phyloP scores from a whole-genome alignment of 2,113 vertebrate genomes.

The Paratilapia polleni region DNA sequence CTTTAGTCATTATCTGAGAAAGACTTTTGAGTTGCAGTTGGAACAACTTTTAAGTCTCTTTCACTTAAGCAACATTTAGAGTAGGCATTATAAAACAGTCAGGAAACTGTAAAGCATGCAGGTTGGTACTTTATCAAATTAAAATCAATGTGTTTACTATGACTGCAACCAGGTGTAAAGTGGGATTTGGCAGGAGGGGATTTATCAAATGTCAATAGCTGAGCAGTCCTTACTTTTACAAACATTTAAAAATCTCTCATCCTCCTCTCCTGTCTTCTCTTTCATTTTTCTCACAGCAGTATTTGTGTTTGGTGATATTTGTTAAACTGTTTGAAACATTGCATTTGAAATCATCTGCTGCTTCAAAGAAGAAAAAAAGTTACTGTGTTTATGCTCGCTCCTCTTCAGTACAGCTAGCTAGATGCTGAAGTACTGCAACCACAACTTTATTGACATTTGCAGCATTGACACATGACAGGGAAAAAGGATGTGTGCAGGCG shows the following conservation, averaged over 20 bases:
- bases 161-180: neutral
- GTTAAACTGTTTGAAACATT: neutral
- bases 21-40: neutral
- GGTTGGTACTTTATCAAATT: no score
- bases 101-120: no score
- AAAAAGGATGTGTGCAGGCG: neutral
- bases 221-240: neutral
- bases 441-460: neutral
- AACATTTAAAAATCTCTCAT: neutral
- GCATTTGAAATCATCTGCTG: neutral
- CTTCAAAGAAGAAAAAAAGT: rapidly evolving
- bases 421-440: rapidly evolving
- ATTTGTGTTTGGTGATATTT: neutral
- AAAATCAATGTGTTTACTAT: no score
- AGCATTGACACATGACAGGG: neutral
- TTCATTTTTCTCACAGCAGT: neutral
- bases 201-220: neutral
- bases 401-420: neutral
- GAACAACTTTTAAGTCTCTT: no score
- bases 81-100: no score
- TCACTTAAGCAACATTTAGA: no score
- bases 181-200: neutral
- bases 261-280: neutral
- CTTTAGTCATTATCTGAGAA: neutral
- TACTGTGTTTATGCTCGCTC: neutral